A percentile compares a stretch with the other conserved stretches of the same genome.
Evolutionary conservation across 2,888 invertebrate genomes (phyloP).

Genomic region (Mesorhabditis spiculigera): DNA sequence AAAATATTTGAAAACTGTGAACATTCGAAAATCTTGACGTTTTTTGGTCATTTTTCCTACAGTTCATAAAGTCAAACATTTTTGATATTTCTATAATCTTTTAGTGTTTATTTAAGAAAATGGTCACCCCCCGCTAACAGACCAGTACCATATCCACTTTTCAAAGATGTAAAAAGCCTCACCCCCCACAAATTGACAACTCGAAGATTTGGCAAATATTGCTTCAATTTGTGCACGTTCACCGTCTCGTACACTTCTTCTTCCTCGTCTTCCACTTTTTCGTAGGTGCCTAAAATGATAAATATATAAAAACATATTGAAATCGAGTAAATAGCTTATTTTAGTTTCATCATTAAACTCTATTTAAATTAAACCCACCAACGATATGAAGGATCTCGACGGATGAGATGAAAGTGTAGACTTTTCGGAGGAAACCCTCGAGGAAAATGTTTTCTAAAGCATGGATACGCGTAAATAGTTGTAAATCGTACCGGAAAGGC

Average conservation of each 20-base stretch:
- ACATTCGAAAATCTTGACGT: not conserved
- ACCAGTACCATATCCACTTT: too few relatives aligned
- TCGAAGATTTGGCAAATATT: constrained; percentile 91
- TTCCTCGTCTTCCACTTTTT: constrained; percentile 94
- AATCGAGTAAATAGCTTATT: not conserved
- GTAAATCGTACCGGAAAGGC: constrained; percentile 68
- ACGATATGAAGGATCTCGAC: constrained; percentile 92
- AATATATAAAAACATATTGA: constrained; percentile 3
- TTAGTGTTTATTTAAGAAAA: too few relatives aligned
- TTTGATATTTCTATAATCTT: too few relatives aligned
- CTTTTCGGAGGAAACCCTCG: constrained; percentile 99
- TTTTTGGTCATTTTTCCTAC: not conserved
- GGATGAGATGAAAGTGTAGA: constrained; percentile 98
- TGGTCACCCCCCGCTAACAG: too few relatives aligned
- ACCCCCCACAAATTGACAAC: constrained; percentile 98
- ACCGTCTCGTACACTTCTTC: constrained; percentile 99
- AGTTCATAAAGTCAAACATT: too few relatives aligned
- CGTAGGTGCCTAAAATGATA: constrained; percentile 77
- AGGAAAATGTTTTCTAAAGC: constrained; percentile 92
- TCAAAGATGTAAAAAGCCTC: constrained; percentile 62
- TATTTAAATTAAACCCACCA: constrained; percentile 66
- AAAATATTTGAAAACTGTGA: not conserved
- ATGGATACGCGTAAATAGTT: not conserved
- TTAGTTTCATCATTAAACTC: not conserved
- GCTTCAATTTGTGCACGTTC: constrained; percentile 96